phyloP scores from a whole-genome alignment of 2,888 invertebrate species.

The Lithophane socia region DNA sequence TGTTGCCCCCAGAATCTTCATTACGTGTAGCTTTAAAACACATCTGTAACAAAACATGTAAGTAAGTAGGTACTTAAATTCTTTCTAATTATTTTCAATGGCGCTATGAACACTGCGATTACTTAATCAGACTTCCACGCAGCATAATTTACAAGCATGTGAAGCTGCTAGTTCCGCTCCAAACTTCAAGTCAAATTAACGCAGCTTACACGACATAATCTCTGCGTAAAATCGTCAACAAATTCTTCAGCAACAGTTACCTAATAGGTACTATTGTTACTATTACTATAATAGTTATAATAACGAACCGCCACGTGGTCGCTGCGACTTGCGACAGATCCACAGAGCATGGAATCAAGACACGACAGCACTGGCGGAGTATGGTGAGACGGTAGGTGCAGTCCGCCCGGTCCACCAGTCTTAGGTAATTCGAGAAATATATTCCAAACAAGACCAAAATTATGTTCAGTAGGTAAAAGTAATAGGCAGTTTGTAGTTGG shows the following conservation, averaged over 20 bases:
- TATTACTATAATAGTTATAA: conserved; percentile 1
- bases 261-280: conserved; percentile 14
- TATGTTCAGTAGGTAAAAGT: no score
- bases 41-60: no score
- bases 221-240: conserved; percentile 13
- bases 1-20: no score
- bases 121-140: background rate
- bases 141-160: conserved; percentile 1
- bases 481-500: no score
- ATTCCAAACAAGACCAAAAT: no score
- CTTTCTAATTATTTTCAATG: conserved; percentile 15
- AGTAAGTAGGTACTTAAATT: background rate
- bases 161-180: conserved; percentile 7
- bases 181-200: conserved; percentile 7
- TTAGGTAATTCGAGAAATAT: no score
- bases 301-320: conserved; percentile 42
- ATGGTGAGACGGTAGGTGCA: no score
- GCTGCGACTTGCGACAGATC: conserved; percentile 49
- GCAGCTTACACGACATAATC: background rate
- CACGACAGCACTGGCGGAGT: no score
- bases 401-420: no score
- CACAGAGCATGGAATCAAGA: background rate
- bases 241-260: conserved; percentile 40
- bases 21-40: background rate
- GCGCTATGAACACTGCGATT: background rate